A percentile compares a stretch with the other conserved stretches of the same genome.
Conservation (phyloP, 2,113 vertebrate species). For the Labeo rohita region DNA sequence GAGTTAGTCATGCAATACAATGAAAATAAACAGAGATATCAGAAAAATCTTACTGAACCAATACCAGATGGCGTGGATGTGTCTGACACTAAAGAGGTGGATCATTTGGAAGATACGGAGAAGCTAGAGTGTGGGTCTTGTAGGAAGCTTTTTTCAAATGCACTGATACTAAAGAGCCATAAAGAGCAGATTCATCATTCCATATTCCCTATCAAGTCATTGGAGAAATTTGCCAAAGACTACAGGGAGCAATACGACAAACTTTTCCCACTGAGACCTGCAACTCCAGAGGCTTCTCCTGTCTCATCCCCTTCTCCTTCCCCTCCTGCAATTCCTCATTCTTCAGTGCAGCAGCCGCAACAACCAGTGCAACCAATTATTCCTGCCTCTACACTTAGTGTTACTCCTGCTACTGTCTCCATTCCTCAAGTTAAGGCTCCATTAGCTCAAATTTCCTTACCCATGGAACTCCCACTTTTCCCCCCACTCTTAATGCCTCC, state of each 20-base stretch:
- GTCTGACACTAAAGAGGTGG: slow-evolving; percentile 67
- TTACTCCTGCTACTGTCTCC: slow-evolving; percentile 73
- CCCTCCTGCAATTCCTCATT: slow-evolving; percentile 59
- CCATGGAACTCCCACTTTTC: slow-evolving; percentile 93
- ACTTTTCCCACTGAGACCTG: slow-evolving; percentile 85
- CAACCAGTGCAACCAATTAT: slow-evolving; percentile 72
- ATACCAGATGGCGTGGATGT: slow-evolving; percentile 55
- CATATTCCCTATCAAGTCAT: slow-evolving; percentile 88
- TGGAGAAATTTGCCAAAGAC: slow-evolving; percentile 93
- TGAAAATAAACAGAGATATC: slow-evolving; percentile 92
- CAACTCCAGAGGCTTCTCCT: slow-evolving; percentile 71
- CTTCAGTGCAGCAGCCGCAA: slow-evolving; percentile 69
- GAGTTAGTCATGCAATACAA: slow-evolving; percentile 97
- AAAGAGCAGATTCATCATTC: slow-evolving; percentile 94
- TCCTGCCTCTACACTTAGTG: slow-evolving; percentile 72
- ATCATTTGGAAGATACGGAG: slow-evolving; percentile 74
- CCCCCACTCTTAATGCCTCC: slow-evolving; percentile 94
- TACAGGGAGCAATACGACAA: slow-evolving; percentile 95
- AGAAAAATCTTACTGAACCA: slow-evolving; percentile 79
- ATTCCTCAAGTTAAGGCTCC: slow-evolving; percentile 80
- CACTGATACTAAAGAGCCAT: slow-evolving; percentile 96
- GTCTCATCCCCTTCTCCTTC: slow-evolving; percentile 68
- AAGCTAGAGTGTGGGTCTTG: slow-evolving; percentile 84
- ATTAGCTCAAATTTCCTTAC: slow-evolving; percentile 86
- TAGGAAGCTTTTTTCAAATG: slow-evolving; percentile 93